Evolutionary conservation across 2,888 invertebrate species (phyloP).

Genomic region (Siphlonurus alternatus): DNA sequence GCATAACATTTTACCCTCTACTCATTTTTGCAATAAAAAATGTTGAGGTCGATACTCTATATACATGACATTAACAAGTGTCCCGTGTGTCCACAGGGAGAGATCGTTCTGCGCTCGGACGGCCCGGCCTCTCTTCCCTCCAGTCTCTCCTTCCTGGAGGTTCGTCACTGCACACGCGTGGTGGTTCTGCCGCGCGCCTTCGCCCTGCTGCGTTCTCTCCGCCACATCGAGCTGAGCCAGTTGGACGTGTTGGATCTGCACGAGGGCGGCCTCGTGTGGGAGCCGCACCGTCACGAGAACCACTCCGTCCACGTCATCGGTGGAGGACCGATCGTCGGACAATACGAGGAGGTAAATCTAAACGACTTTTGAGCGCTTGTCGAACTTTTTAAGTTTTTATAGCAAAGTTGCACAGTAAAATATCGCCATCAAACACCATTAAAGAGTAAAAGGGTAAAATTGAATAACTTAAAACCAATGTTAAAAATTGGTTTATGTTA

Average conservation of each 20-base stretch:
- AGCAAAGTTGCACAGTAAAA: too few relatives aligned
- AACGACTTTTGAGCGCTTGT: too few relatives aligned
- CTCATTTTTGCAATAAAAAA: too few relatives aligned
- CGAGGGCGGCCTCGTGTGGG: slow-evolving; percentile 1
- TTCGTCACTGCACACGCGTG: background rate
- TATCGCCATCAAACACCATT: too few relatives aligned
- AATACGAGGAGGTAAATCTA: background rate
- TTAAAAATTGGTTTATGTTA: too few relatives aligned
- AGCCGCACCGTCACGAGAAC: slow-evolving; percentile 1
- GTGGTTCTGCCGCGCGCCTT: background rate
- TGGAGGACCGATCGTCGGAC: background rate
- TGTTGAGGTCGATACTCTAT: too few relatives aligned
- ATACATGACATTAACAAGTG: too few relatives aligned
- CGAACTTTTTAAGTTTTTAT: too few relatives aligned
- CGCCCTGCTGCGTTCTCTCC: background rate
- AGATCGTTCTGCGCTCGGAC: background rate
- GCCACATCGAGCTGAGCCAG: slow-evolving; percentile 6
- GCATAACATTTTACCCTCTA: too few relatives aligned
- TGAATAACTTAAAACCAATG: too few relatives aligned
- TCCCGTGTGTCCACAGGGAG: too few relatives aligned
- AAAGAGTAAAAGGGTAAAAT: too few relatives aligned
- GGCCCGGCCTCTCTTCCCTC: background rate
- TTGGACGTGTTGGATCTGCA: slow-evolving; percentile 1
- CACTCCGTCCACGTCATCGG: background rate
- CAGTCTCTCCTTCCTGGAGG: background rate